A percentile compares a stretch with the other conserved stretches of the same genome.
These are phyloP conservation scores for Dromococcyx pavoninus DNA, from an alignment of 2,797 vertebrate genomes.

Conservation along the genomic window DNA sequence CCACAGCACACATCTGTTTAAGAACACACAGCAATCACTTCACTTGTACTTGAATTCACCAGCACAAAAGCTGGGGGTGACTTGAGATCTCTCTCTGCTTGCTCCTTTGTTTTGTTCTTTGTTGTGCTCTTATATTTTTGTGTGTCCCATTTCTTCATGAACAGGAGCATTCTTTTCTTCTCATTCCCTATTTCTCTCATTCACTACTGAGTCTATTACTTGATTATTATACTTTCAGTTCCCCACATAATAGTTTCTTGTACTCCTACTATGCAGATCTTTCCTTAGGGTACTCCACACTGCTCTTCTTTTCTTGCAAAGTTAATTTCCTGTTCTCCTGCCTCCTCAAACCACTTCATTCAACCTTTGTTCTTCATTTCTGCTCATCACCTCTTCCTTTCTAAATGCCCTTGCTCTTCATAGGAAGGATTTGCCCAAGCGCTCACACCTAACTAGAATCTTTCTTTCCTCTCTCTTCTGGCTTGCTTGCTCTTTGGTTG, in stretches of 20 bases:
- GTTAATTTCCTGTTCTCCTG: background rate
- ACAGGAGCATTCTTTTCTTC: background rate
- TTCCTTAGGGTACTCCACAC: background rate
- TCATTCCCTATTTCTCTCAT: background rate
- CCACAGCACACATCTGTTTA: background rate
- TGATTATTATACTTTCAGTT: background rate
- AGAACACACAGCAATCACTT: background rate
- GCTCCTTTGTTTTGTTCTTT: background rate
- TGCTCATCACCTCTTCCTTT: background rate
- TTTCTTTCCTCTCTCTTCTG: background rate
- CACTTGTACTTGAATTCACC: background rate
- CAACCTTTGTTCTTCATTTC: background rate
- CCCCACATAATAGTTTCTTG: background rate
- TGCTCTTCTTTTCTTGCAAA: background rate
- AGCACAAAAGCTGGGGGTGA: background rate
- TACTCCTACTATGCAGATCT: background rate
- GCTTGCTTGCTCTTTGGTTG: background rate
- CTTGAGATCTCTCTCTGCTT: background rate
- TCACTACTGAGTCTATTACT: background rate
- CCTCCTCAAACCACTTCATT: background rate
- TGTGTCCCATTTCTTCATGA: fast-evolving
- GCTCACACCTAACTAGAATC: fast-evolving
- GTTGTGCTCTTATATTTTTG: background rate
- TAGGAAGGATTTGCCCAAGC: background rate
- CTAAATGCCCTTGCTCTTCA: background rate